Evolutionary conservation across 2,797 vertebrate genomes (phyloP).

Genomic region (Garrulus glandarius): DNA sequence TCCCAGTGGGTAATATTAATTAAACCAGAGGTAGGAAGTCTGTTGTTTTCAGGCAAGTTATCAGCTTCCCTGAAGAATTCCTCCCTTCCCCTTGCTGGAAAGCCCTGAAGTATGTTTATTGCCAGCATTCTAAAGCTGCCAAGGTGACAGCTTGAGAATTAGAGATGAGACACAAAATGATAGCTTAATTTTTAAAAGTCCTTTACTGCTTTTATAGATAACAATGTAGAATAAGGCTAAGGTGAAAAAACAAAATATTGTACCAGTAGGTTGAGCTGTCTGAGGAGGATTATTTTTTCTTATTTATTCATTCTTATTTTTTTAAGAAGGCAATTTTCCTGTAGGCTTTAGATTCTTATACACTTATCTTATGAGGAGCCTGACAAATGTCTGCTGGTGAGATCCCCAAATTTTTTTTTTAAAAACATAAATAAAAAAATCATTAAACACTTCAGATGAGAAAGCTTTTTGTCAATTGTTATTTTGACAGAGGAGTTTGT

Average conservation of each 20-base stretch:
- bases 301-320: not conserved
- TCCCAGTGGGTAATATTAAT: not conserved
- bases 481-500: not conserved
- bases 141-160: not conserved
- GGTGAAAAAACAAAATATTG: not conserved
- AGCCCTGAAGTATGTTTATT: not conserved
- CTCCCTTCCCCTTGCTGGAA: not conserved
- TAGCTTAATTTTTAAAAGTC: not conserved
- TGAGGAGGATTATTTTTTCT: not conserved
- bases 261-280: not conserved
- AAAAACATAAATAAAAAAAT: not conserved
- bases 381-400: not conserved
- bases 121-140: not conserved
- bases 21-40: not conserved
- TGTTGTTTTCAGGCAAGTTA: not conserved
- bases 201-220: not conserved
- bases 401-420: not conserved
- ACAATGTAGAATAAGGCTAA: not conserved
- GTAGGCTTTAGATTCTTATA: not conserved
- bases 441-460: not conserved
- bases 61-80: not conserved
- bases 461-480: not conserved
- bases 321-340: not conserved
- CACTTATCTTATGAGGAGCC: not conserved
- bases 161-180: not conserved